These are phyloP conservation scores for Mycalesis mineus DNA, from an alignment of 2,888 invertebrate species.

Conservation along the genomic window DNA sequence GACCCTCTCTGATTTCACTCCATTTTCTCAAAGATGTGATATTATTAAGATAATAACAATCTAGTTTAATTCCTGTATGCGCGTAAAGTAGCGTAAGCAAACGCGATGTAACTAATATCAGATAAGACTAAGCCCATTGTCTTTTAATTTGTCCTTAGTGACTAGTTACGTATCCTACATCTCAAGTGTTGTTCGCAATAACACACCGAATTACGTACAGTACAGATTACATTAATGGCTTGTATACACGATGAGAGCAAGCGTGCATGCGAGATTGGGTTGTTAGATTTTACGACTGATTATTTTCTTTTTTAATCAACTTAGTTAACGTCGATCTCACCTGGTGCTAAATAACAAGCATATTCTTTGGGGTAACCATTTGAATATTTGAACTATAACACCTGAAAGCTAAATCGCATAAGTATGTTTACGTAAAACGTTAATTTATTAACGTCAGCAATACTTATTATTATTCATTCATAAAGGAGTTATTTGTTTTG, in stretches of 20 bases:
- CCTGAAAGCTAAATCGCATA: no score
- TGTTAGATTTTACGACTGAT: neutral
- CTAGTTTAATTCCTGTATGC: conserved; percentile 14
- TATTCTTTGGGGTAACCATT: no score
- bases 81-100: conserved; percentile 49
- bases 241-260: neutral
- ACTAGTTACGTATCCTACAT: conserved; percentile 15
- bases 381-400: no score
- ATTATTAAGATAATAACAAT: neutral
- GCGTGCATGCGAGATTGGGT: neutral
- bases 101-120: conserved; percentile 55
- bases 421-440: no score
- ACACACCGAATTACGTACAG: conserved; percentile 72
- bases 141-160: conserved; percentile 59
- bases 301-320: no score
- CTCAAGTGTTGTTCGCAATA: conserved; percentile 61
- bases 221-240: conserved; percentile 56
- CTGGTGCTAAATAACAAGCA: no score
- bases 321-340: no score
- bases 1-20: no score
- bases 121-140: conserved; percentile 71
- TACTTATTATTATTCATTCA: no score
- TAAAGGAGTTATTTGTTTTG: no score
- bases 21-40: no score
- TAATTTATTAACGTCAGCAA: no score